phyloP scores from a whole-genome alignment of 2,888 invertebrate genomes.

The Nymphalis urticae region DNA sequence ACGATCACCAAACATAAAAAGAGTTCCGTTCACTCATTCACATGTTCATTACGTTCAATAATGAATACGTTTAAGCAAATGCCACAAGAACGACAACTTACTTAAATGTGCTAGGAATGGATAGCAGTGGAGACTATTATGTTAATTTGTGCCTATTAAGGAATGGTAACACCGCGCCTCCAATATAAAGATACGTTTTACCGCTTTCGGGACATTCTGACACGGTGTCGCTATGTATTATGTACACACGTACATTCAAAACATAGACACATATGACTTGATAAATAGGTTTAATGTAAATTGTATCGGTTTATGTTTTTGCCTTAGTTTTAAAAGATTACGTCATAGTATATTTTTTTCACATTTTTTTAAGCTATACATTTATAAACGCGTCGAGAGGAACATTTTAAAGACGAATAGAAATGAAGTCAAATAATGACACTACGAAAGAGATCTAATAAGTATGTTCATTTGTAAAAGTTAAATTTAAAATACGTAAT shows the following conservation, averaged over 20 bases:
- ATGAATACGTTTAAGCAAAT: conserved; percentile 10
- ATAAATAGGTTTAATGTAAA: too few species aligned
- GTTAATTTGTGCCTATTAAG: conserved; percentile 31
- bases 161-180: conserved; percentile 19
- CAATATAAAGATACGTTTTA: conserved; percentile 23
- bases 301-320: too few species aligned
- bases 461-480: too few species aligned
- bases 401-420: too few species aligned
- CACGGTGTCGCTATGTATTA: not conserved
- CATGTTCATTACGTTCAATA: conserved; percentile 3
- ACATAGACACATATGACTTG: not conserved
- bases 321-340: too few species aligned
- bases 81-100: not conserved
- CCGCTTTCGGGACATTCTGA: conserved; percentile 20
- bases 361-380: too few species aligned
- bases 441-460: too few species aligned
- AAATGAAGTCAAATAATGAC: too few species aligned
- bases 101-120: conserved; percentile 5
- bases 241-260: not conserved
- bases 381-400: too few species aligned
- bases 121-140: conserved; percentile 12
- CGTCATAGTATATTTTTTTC: too few species aligned
- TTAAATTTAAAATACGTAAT: too few species aligned
- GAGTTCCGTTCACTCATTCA: conserved; percentile 1
- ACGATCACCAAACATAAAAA: conserved; percentile 1